Base-by-base conservation (phyloP, 92 coral and sea anemone genomes). In the Epizoanthus rinbou region DNA sequence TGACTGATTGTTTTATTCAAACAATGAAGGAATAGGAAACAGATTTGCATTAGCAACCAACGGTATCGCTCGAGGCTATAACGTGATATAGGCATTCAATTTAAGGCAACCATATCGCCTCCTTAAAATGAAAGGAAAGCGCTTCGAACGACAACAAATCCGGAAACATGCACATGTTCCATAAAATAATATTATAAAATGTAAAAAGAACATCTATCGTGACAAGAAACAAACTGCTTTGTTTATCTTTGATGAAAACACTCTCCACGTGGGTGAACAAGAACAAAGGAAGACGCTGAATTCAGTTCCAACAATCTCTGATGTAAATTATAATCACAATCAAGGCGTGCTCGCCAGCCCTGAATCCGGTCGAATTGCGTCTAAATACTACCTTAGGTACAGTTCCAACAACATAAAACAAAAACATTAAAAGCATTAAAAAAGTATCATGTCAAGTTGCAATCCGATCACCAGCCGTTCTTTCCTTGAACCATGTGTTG, bases 401-500 rank as follows among this genome's bases (percentile, higher is more conserved):
- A 63, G 70, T 8, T 25, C 58, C 5, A 35, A 78, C 45, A 60
- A n/a, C 15, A 50, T 1, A 31, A 3, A 18, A 39, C 11, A 19
- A 52, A 17, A 59, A 6, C 57, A 62, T 13, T 50, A 50, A 63
- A 41, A 62, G 21, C 33, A 37, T 19, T 15, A n/a, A 39, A 78
- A 16, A 8, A n/a, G 47, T 35, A 9, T 13, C 35, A 21, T 4
- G 16, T 33, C 28, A n/a, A 60, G 35, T 13, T 54, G 33, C 28
- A 19, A 58, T 35, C 6, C 57, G 57, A 56, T 79, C 89, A 97
- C 99, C 99, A 97, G 52, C 97, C 92, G 0, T 84, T 41, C 57
- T 97, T 97, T 11, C 99, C 99, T 64, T 97, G 97, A 16, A 92
- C 92, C 99, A 97, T 94, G 89, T 97, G 99, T 76, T 97, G 89